A percentile compares a stretch with the other conserved stretches of the same genome.
phyloP scores from a whole-genome alignment of 2,113 vertebrate genomes.

The Tachuris rubrigastra region DNA sequence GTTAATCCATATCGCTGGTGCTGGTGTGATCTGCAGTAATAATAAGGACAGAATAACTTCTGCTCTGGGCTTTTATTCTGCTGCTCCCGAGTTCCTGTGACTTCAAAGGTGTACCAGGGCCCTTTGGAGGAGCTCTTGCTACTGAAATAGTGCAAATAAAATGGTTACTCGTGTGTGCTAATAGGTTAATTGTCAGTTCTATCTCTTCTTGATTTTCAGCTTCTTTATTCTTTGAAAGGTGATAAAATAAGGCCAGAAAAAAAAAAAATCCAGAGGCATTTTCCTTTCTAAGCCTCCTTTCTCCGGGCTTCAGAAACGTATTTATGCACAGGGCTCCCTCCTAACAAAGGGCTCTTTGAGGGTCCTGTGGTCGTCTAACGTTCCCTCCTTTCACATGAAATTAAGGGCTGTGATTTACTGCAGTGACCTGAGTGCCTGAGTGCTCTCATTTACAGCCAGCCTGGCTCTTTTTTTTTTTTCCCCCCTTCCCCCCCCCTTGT shows the following conservation, averaged over 20 bases:
- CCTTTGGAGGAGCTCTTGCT: background rate
- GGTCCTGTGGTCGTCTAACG: background rate
- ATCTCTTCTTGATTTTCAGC: background rate
- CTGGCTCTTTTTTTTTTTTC: no score
- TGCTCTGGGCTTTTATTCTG: background rate
- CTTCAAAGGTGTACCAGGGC: background rate
- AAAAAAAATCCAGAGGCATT: background rate
- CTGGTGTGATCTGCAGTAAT: background rate
- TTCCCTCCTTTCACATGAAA: constrained; percentile 33
- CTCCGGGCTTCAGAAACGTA: background rate
- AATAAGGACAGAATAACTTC: background rate
- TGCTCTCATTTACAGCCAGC: background rate
- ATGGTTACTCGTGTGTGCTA: background rate
- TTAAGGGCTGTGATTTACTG: constrained; percentile 26
- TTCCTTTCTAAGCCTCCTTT: constrained; percentile 36
- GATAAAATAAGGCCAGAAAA: background rate
- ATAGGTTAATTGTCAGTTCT: background rate
- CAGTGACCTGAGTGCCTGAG: background rate
- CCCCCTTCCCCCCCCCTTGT: background rate
- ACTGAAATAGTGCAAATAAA: background rate
- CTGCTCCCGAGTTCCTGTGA: background rate
- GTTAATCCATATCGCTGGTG: fast-evolving
- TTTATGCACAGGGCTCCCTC: constrained; percentile 23
- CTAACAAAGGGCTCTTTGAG: constrained; percentile 39
- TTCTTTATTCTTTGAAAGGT: background rate